Conservation (phyloP, 2,888 invertebrate genomes). For the Drosophila nr. perissopoda region DNA sequence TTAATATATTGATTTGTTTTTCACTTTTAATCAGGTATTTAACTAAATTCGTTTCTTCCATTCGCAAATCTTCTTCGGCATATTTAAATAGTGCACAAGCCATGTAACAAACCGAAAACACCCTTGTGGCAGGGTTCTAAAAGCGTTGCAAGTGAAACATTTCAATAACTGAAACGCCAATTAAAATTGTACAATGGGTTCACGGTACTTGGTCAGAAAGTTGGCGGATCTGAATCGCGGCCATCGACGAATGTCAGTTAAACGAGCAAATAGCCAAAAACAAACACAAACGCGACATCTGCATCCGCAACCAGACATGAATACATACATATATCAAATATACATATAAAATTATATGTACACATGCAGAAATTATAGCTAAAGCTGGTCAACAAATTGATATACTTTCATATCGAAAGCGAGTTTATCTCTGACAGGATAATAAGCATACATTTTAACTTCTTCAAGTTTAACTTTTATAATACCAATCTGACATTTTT, state of each 20-base stretch:
- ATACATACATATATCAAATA: constrained; percentile 11
- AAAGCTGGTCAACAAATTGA: not conserved
- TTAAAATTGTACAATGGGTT: constrained; percentile 74
- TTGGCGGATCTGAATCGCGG: constrained; percentile 34
- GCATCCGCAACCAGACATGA: constrained; percentile 40
- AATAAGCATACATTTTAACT: not conserved
- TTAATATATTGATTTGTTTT: not conserved
- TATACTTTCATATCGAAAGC: not conserved
- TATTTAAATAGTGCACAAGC: not conserved
- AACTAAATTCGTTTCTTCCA: not conserved
- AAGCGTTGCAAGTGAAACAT: constrained; percentile 66
- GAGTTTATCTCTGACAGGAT: not conserved
- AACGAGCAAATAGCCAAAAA: constrained; percentile 70
- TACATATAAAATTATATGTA: not conserved
- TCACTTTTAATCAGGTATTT: not conserved
- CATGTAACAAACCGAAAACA: not conserved
- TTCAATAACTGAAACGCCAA: constrained; percentile 78
- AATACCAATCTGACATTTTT: rapidly evolving
- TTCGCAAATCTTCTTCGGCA: not conserved
- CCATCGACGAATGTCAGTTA: constrained; percentile 69
- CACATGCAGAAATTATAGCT: not conserved
- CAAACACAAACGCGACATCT: constrained; percentile 59
- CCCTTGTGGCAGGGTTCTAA: constrained; percentile 19
- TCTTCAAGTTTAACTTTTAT: not conserved
- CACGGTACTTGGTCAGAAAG: constrained; percentile 54